Base-by-base conservation (phyloP, 2,113 vertebrate species). In the Ammospiza nelsoni region DNA sequence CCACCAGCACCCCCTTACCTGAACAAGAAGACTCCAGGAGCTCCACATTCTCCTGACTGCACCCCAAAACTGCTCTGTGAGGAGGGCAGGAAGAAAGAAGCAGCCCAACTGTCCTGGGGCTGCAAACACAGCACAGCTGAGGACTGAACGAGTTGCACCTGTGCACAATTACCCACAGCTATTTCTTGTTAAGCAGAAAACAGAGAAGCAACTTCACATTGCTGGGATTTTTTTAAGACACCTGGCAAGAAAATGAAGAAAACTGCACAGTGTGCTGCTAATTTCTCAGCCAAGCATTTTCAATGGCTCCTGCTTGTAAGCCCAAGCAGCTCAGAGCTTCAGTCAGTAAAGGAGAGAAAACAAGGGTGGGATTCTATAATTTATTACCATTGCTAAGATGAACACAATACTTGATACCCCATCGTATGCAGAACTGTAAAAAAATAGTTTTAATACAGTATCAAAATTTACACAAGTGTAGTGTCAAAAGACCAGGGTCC, bases 371-470 rank as follows among this genome's bases (percentile, higher is more conserved):
- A 97, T 98, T 97, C 98, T 97, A 97, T 98, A 97, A 98, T 98
- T 98, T 98, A 98, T 98, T 98, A 98, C 93, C 29, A 19, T 97
- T 97, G 97, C 97, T 98, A 98, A 97, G 96, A 97, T 97, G 97
- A 97, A 98, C 97, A 98, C 98, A 97, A 97, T 97, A 98, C 97
- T 97, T 98, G 95, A 97, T 98, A 98, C 94, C 97, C 96, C 96
- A 94, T 98, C 63, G 86, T 98, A 98, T 98, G 97, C 95, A 94
- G 97, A 98, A 98, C 98, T 97, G 98, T 98, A 98, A 98, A 98
- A 98, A 98, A 98, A 98, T 98, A 98, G 96, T 97, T 98, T 98
- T 98, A 98, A 98, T 98, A 98, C 98, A 98, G 98, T 98, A 98
- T 98, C 98, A 98, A 98, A 98, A 98, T 98, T 97, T 98, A 98